Evolutionary conservation across 2,113 vertebrate species (phyloP).

Genomic region (Plotosus lineatus): DNA sequence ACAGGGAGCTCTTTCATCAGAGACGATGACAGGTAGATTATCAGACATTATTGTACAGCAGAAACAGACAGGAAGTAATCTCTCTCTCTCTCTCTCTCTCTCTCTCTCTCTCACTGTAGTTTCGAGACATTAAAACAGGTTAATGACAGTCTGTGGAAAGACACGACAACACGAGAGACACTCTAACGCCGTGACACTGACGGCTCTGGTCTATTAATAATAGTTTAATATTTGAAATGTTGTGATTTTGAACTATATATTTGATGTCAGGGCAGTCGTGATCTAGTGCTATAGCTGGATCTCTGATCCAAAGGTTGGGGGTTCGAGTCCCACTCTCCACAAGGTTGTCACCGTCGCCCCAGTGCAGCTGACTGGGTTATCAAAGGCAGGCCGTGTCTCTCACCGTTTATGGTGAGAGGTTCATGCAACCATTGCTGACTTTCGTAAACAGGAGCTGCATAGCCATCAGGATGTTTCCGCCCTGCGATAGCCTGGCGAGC

Average conservation of each 20-base stretch:
- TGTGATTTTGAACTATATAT: not conserved
- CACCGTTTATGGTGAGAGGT: too few species aligned
- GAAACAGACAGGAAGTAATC: slow-evolving; percentile 60
- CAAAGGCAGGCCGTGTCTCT: too few species aligned
- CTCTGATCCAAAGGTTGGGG: too few species aligned
- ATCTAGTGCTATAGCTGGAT: too few species aligned
- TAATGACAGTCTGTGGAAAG: slow-evolving; percentile 58
- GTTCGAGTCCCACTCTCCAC: too few species aligned
- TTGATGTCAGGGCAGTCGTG: too few species aligned
- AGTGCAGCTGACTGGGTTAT: too few species aligned
- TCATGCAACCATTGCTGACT: too few species aligned
- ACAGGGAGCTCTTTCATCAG: slow-evolving; percentile 75
- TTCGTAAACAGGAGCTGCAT: too few species aligned
- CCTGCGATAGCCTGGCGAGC: too few species aligned
- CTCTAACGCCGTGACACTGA: not conserved
- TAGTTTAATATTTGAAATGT: not conserved
- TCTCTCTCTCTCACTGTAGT: slow-evolving; percentile 41
- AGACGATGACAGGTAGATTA: slow-evolving; percentile 72
- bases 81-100: slow-evolving; percentile 61
- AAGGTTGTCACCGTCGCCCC: too few species aligned
- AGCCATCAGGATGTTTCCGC: too few species aligned
- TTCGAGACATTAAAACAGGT: slow-evolving; percentile 62
- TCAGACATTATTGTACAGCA: slow-evolving; percentile 55
- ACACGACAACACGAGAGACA: slow-evolving; percentile 15
- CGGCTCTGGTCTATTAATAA: not conserved